Evolutionary conservation across 2,888 invertebrate genomes (phyloP), one percentile per base, ranked within the genome.

Genomic region (Brenthis ino): DNA sequence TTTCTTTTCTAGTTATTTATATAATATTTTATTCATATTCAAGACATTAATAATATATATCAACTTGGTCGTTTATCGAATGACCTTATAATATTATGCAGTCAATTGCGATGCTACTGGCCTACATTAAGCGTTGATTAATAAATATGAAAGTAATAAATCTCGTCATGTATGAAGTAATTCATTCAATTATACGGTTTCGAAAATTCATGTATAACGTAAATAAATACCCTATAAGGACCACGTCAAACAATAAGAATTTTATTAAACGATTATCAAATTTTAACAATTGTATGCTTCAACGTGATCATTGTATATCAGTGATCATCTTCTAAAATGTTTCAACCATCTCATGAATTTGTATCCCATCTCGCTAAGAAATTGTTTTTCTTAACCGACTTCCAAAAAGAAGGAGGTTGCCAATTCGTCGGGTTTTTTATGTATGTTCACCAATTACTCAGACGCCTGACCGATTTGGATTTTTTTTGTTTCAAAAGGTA

Each of bases 111-210:
- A 20, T 37, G 37, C 53, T 37, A 16, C 37, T 33, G 63, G 14
- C 63, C 63, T 63, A 63, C 63, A 51, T 63, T 53, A 37, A 8
- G 63, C 53, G 13, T 53, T 60, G 51, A 63, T 53, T 63, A 16
- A 63, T 63, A 53, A 53, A 63, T 63, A 20, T 20, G 13, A 63
- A 37, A 63, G 16, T 37, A 16, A 61, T 51, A 33, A 53, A 16
- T 20, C 24, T 20, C 4, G n/a, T 13, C 43, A 37, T 6, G 2
- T 28, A 28, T 33, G 12, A 54, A 43, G 43, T 16, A 13, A 24
- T 53, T 5, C 54, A 60, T 37, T 37, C 16, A 56, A 37, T 37
- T 5, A n/a, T 24, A 48, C 47, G n/a, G 24, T 58, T 58, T 48
- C 24, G 5, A n/a, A 48, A 28, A 58, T 48, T 5, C 28, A 48